Evolutionary conservation across 2,888 invertebrate species (phyloP).

Genomic region (Drosophila lacicola): DNA sequence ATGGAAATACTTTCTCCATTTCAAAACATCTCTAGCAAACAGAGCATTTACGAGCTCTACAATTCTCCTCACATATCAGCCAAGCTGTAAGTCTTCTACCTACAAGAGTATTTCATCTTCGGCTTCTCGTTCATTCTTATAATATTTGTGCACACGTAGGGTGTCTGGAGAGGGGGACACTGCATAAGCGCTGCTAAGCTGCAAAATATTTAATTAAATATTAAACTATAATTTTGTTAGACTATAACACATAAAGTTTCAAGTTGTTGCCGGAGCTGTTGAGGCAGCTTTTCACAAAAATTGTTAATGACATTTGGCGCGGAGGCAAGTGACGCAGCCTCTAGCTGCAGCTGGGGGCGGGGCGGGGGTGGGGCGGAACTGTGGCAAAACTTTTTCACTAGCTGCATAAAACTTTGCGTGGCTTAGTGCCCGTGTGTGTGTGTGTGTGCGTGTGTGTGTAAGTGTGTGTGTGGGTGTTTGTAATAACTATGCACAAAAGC

Average conservation of each 20-base stretch:
- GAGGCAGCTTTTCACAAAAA: constrained; percentile 53
- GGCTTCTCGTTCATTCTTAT: too few relatives aligned
- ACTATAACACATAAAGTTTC: constrained; percentile 65
- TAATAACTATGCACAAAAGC: constrained; percentile 70
- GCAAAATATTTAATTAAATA: constrained; percentile 73
- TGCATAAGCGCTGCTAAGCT: constrained; percentile 58
- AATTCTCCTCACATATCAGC: too few relatives aligned
- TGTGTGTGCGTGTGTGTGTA: constrained; percentile 23
- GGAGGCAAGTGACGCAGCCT: constrained; percentile 25
- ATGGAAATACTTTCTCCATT: too few relatives aligned
- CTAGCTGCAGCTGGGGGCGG: background rate
- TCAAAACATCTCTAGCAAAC: too few relatives aligned
- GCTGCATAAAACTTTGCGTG: constrained; percentile 57
- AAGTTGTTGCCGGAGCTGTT: constrained; percentile 60
- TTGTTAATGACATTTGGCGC: constrained; percentile 71
- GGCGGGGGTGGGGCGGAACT: constrained; percentile 3
- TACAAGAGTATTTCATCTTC: too few relatives aligned
- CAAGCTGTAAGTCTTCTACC: too few relatives aligned
- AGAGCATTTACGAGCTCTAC: too few relatives aligned
- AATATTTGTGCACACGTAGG: too few relatives aligned
- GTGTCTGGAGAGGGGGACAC: background rate
- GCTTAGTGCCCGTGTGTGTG: constrained; percentile 43
- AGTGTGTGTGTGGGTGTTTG: constrained; percentile 35
- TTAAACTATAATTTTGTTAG: constrained; percentile 74
- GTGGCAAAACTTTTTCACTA: constrained; percentile 46